These are phyloP conservation scores for Chloroceryle amazona DNA, from an alignment of 2,797 vertebrate genomes.

Conservation along the genomic window DNA sequence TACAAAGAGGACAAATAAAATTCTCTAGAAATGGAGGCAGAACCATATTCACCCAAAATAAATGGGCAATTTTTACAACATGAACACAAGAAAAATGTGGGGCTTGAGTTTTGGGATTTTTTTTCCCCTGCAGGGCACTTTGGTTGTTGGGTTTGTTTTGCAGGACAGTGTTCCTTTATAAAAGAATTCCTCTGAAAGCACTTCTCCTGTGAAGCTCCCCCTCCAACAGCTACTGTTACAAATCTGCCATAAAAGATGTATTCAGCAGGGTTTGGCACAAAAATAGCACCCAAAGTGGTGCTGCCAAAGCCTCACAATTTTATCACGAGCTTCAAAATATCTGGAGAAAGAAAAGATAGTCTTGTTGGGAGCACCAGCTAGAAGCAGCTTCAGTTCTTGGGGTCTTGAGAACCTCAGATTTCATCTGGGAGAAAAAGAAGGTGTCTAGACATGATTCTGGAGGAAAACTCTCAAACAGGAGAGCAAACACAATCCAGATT, in stretches of 20 bases:
- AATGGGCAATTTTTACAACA: not conserved
- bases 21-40: constrained; percentile 19
- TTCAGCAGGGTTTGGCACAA: constrained; percentile 55
- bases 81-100: not conserved
- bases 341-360: not conserved
- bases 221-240: constrained; percentile 56
- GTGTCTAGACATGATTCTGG: not conserved
- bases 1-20: not conserved
- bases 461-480: not conserved
- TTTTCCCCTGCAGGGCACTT: not conserved
- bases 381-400: not conserved
- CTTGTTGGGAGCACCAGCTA: not conserved
- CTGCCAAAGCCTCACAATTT: constrained; percentile 16
- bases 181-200: constrained; percentile 37
- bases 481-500: not conserved
- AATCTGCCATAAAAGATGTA: constrained; percentile 44
- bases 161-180: constrained; percentile 13
- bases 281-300: not conserved
- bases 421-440: not conserved
- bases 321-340: not conserved
- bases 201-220: not conserved
- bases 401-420: not conserved
- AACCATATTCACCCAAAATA: not conserved
- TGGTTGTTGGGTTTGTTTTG: not conserved
- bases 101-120: not conserved